Evolutionary conservation across 2,797 vertebrate genomes (phyloP).

Genomic region (Acestrorhynchus altus): DNA sequence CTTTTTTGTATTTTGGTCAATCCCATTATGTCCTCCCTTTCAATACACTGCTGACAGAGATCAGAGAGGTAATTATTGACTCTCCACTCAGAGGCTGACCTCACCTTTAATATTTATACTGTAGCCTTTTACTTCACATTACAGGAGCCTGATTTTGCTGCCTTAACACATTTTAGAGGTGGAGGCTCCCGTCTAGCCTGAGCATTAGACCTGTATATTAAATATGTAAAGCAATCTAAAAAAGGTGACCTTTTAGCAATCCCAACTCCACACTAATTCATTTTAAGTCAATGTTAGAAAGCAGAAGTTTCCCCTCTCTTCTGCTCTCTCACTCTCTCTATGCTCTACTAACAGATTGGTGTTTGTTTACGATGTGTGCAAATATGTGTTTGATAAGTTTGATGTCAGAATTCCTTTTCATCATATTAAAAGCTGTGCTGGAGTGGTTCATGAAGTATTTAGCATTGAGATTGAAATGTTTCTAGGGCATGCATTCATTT

Average conservation of each 20-base stretch:
- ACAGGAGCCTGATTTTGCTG: constrained; percentile 39
- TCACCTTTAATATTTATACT: constrained; percentile 49
- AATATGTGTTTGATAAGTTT: constrained; percentile 74
- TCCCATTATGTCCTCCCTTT: background rate
- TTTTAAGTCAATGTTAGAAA: constrained; percentile 44
- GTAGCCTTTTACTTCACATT: constrained; percentile 43
- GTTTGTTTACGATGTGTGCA: constrained; percentile 73
- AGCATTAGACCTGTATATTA: constrained; percentile 49
- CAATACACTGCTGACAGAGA: constrained; percentile 1
- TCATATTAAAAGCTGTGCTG: constrained; percentile 65
- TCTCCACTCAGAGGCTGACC: constrained; percentile 31
- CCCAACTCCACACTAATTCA: constrained; percentile 6
- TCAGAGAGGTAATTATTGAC: constrained; percentile 18
- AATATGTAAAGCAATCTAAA: constrained; percentile 49
- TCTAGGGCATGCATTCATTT: constrained; percentile 69
- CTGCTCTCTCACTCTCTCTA: constrained; percentile 4
- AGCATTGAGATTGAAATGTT: constrained; percentile 72
- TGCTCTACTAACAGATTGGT: constrained; percentile 50
- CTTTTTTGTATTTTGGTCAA: background rate
- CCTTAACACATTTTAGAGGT: constrained; percentile 44
- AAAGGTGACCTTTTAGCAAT: constrained; percentile 45
- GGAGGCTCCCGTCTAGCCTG: constrained; percentile 26
- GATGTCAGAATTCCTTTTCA: constrained; percentile 71
- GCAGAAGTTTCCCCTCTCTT: constrained; percentile 44
- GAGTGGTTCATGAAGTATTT: constrained; percentile 75